Conservation (phyloP, 2,888 invertebrate species). For the Calliopum simillimum region DNA sequence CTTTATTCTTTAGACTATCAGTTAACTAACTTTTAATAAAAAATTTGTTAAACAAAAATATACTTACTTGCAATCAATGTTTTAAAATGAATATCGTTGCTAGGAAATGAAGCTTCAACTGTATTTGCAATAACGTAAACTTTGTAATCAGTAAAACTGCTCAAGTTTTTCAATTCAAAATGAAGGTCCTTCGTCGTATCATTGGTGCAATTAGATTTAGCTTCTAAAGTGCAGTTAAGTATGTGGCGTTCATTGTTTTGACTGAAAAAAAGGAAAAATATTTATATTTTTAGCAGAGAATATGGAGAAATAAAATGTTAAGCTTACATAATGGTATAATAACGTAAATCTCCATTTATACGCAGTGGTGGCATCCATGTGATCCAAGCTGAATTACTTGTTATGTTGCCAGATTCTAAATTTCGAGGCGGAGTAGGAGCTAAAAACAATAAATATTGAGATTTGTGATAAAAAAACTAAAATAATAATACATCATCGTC, state of each 20-base stretch:
- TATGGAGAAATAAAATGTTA: neutral
- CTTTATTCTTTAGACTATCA: no score
- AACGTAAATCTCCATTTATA: conserved; percentile 78
- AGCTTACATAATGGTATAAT: conserved; percentile 74
- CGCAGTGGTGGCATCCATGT: conserved; percentile 74
- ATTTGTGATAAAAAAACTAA: neutral
- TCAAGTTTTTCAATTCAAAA: conserved; percentile 63
- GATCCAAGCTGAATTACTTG: conserved; percentile 72
- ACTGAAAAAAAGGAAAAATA: conserved; percentile 25
- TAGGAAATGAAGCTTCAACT: conserved; percentile 72
- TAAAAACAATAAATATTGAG: conserved; percentile 44
- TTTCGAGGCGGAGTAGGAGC: conserved; percentile 70
- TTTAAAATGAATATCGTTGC: conserved; percentile 69
- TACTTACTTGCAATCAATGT: conserved; percentile 74
- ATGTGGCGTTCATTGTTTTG: conserved; percentile 44
- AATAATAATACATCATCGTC: neutral
- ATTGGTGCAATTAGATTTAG: conserved; percentile 28
- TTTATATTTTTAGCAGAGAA: conserved; percentile 3
- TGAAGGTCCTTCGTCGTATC: conserved; percentile 31
- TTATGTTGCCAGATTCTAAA: conserved; percentile 69
- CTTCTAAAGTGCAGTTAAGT: conserved; percentile 39
- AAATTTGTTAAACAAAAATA: no score
- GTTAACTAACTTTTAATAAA: no score
- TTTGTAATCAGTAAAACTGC: conserved; percentile 76
- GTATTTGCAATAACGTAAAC: conserved; percentile 81